Percentiles rank a stretch among this genome's conserved stretches.
Evolutionary conservation across 2,888 invertebrate species (phyloP).

Genomic region (Danaus chrysippus): DNA sequence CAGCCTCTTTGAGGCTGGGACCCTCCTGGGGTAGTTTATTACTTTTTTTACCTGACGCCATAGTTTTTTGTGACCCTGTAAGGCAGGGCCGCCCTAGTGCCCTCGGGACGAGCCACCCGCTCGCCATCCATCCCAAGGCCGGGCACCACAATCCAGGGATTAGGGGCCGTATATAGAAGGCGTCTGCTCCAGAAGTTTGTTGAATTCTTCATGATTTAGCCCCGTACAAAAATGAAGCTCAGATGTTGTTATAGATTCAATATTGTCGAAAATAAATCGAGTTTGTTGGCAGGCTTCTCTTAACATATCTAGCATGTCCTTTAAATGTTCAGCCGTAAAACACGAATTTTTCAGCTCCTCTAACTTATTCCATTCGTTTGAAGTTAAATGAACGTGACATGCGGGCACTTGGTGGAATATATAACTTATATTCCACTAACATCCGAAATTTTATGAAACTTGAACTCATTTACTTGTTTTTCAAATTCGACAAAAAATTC

Average conservation of each 20-base stretch:
- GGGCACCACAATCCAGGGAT: too few relatives aligned
- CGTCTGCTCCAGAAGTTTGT: slow-evolving; percentile 3
- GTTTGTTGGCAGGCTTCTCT: slow-evolving; percentile 3
- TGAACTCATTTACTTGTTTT: too few relatives aligned
- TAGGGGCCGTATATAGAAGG: slow-evolving; percentile 7
- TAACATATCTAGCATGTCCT: slow-evolving; percentile 5
- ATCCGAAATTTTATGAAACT: too few relatives aligned
- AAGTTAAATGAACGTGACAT: slow-evolving; percentile 23
- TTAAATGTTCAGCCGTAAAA: slow-evolving; percentile 7
- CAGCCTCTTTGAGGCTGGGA: too few relatives aligned
- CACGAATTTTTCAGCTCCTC: background rate
- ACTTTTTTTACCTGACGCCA: too few relatives aligned
- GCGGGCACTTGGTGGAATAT: slow-evolving; percentile 14
- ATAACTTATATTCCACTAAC: slow-evolving; percentile 9
- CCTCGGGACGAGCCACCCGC: too few relatives aligned
- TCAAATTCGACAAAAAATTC: too few relatives aligned
- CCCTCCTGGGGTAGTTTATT: too few relatives aligned
- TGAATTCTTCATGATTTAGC: slow-evolving; percentile 12
- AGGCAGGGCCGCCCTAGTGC: too few relatives aligned
- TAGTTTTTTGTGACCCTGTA: too few relatives aligned
- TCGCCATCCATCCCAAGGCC: too few relatives aligned
- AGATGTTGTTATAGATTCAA: slow-evolving; percentile 5
- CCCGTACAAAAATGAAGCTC: slow-evolving; percentile 12
- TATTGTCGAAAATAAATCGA: slow-evolving; percentile 8
- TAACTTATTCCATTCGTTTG: background rate